Base-by-base conservation (phyloP, 2,113 vertebrate genomes). In the Stigmatopora argus region DNA sequence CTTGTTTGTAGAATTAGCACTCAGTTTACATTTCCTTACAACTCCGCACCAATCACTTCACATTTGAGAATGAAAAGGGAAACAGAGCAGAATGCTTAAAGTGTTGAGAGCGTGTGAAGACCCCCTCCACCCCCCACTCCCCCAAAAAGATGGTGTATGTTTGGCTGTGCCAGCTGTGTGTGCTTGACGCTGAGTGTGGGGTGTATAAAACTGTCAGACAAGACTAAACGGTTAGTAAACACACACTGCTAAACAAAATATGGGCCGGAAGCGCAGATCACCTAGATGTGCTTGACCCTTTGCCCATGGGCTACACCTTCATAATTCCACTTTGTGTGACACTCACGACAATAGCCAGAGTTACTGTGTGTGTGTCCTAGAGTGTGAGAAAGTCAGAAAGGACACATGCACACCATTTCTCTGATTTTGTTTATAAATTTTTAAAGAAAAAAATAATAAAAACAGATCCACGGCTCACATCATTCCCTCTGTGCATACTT, bases 161-260 rank as follows among this genome's bases (percentile, higher is more conserved):
- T 87, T 89, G 83, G 57, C 69, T 62, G 74, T 80, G 72, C 81
- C 81, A 87, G 85, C 86, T 85, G 81, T 83, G 79, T 72, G 83
- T 77, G 70, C 77, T 86, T 72, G 74, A 67, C 9, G 18, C 35
- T 73, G 82, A 78, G 81, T 79, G 80, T 84, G 77, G 78, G 78
- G 73, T 83, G 76, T 89, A 82, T 87, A 86, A 81, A 86, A 72
- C 66, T 74, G 77, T 73, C 77, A 62, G 78, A 75, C 68, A 72
- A 56, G 81, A 71, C 78, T 78, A 85, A 73, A 63, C 68, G 64
- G 71, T 78, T 75, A 86, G 83, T 88, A 87, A 86, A 89, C 78
- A 83, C 75, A 65, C 23, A 56, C 64, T 75, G 79, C 84, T 87
- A 89, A 89, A 91, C 87, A 88, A 64, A 75, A 78, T 81, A 55